Evolutionary conservation across 2,888 invertebrate genomes (phyloP).

Genomic region (Drosophila parthenogenetica): DNA sequence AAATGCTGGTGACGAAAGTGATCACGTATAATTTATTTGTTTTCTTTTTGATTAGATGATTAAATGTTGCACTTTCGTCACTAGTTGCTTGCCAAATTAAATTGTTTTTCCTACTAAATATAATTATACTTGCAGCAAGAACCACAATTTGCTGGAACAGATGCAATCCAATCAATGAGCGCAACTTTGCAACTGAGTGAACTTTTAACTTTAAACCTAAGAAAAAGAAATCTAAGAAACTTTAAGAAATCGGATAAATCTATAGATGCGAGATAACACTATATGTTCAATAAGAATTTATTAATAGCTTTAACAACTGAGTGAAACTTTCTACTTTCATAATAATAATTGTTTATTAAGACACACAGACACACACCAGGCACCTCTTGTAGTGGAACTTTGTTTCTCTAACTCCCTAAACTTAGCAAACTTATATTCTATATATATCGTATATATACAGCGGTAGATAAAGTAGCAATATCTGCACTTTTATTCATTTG

Average conservation of each 20-base stretch:
- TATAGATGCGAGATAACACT: conserved; percentile 38
- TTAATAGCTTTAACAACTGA: conserved; percentile 79
- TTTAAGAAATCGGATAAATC: background rate
- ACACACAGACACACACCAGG: conserved; percentile 50
- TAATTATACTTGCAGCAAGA: conserved; percentile 28
- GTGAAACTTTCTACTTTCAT: conserved; percentile 81
- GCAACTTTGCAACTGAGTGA: conserved; percentile 63
- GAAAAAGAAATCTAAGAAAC: conserved; percentile 43
- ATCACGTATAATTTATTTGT: too few species aligned
- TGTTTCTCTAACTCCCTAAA: conserved; percentile 52
- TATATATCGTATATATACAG: conserved; percentile 33
- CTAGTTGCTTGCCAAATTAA: background rate
- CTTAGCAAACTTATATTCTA: conserved; percentile 10
- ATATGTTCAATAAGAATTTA: conserved; percentile 76
- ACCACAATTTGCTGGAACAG: conserved; percentile 63
- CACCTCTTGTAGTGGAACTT: conserved; percentile 71
- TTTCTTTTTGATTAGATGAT: too few species aligned
- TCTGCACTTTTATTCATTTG: conserved; percentile 72
- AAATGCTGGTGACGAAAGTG: too few species aligned
- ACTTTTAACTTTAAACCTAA: conserved; percentile 54
- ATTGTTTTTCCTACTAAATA: background rate
- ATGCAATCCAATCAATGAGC: conserved; percentile 74
- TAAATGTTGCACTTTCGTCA: too few species aligned
- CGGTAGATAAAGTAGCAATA: conserved; percentile 51
- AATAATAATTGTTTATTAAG: conserved; percentile 74